A percentile compares a stretch with the other conserved stretches of the same genome.
phyloP scores from a whole-genome alignment of 1,140 invertebrate genomes.

The Bilobella aurantiaca region DNA sequence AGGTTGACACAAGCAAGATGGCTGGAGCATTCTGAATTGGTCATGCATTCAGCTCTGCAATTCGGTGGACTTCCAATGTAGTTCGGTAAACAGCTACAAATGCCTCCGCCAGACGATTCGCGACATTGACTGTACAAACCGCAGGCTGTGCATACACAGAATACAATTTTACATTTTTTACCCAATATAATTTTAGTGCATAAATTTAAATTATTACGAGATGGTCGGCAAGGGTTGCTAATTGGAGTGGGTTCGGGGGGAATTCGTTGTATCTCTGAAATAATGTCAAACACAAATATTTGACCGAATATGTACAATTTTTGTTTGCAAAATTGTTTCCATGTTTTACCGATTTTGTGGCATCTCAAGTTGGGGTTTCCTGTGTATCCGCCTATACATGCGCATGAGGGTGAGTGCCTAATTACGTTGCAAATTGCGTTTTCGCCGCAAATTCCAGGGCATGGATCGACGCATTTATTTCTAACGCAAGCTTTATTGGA shows the following conservation, averaged over 20 bases:
- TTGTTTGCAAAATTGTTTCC: constrained; percentile 59
- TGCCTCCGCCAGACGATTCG: constrained; percentile 63
- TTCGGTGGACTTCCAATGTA: constrained; percentile 57
- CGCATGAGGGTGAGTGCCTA: constrained; percentile 61
- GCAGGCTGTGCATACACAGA: neutral
- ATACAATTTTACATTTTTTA: neutral
- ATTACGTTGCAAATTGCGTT: constrained; percentile 57
- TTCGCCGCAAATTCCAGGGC: constrained; percentile 63
- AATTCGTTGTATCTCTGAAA: constrained; percentile 37
- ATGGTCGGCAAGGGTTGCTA: neutral
- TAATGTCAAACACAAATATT: constrained; percentile 34
- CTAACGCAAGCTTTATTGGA: constrained; percentile 72
- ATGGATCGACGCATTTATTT: constrained; percentile 70
- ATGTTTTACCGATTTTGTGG: constrained; percentile 39
- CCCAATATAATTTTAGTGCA: constrained; percentile 56
- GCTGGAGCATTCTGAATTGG: constrained; percentile 49
- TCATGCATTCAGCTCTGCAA: constrained; percentile 25
- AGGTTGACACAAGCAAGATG: constrained; percentile 60
- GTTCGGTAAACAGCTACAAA: constrained; percentile 60
- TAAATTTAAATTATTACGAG: neutral
- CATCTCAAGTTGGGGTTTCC: constrained; percentile 66
- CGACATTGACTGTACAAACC: constrained; percentile 60
- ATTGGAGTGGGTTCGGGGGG: constrained; percentile 41
- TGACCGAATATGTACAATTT: constrained; percentile 50
- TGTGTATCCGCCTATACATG: constrained; percentile 53